Evolutionary conservation across 2,888 invertebrate species (phyloP).

Genomic region (Bembecia ichneumoniformis): DNA sequence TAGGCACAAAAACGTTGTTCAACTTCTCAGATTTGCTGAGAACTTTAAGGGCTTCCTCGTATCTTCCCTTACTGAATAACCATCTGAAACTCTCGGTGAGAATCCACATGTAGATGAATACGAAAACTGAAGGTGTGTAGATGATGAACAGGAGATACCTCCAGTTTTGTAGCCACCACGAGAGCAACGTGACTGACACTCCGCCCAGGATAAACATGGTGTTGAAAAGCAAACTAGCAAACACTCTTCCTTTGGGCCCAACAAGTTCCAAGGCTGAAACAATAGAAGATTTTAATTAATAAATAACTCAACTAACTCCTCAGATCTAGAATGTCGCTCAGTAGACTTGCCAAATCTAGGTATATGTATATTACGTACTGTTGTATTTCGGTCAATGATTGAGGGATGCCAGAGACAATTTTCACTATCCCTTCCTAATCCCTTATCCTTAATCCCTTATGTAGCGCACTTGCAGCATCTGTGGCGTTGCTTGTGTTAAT

Average conservation of each 20-base stretch:
- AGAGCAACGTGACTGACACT: conserved; percentile 52
- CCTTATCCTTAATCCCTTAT: no score
- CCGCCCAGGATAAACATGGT: conserved; percentile 66
- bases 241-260: conserved; percentile 61
- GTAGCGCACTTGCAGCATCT: no score
- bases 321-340: neutral
- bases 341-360: conserved; percentile 3
- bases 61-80: conserved; percentile 75
- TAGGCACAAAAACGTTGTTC: conserved; percentile 68
- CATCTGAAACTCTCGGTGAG: conserved; percentile 60
- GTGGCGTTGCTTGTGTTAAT: no score
- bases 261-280: conserved; percentile 56
- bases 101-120: conserved; percentile 53
- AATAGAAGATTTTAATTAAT: conserved; percentile 5
- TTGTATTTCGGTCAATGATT: no score
- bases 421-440: no score
- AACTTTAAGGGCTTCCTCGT: conserved; percentile 76
- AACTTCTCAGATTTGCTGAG: conserved; percentile 74
- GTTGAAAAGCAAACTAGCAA: conserved; percentile 60
- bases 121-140: conserved; percentile 53
- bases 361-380: no score
- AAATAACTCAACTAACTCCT: conserved; percentile 6
- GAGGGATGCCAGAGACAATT: no score
- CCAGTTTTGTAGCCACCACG: conserved; percentile 63
- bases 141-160: conserved; percentile 56